Evolutionary conservation across 2,113 vertebrate species (phyloP).

Genomic region (Acanthisitta chloris): DNA sequence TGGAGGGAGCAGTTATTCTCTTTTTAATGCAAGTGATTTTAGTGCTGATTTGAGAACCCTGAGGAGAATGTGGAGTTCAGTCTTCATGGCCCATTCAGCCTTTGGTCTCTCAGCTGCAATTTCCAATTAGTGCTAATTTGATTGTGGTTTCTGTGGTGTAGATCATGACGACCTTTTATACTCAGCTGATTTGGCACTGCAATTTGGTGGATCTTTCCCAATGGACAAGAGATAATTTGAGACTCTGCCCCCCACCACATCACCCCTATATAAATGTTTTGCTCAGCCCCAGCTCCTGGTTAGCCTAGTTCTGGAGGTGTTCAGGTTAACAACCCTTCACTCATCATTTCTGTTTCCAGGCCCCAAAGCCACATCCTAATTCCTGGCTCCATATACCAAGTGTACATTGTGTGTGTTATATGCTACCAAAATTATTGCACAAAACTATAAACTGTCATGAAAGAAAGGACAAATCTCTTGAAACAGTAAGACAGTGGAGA

Average conservation of each 20-base stretch:
- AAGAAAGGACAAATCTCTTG: neutral
- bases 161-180: neutral
- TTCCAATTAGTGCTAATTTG: conserved; percentile 43
- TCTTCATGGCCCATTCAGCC: conserved; percentile 44
- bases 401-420: neutral
- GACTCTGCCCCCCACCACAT: neutral
- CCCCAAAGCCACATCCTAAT: neutral
- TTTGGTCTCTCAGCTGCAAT: conserved; percentile 9
- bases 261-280: neutral
- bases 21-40: neutral
- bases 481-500: neutral
- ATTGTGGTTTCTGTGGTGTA: conserved; percentile 37
- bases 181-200: neutral
- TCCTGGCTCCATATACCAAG: neutral
- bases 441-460: neutral
- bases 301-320: neutral
- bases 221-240: neutral
- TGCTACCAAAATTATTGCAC: neutral
- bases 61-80: neutral
- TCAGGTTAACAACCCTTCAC: neutral
- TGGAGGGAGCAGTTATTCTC: neutral
- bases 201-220: conserved; percentile 1
- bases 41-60: neutral
- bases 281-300: neutral
- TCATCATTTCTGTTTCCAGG: neutral